Conservation (phyloP, 92 coral and sea anemone species). For the Heliopora coerulea region DNA sequence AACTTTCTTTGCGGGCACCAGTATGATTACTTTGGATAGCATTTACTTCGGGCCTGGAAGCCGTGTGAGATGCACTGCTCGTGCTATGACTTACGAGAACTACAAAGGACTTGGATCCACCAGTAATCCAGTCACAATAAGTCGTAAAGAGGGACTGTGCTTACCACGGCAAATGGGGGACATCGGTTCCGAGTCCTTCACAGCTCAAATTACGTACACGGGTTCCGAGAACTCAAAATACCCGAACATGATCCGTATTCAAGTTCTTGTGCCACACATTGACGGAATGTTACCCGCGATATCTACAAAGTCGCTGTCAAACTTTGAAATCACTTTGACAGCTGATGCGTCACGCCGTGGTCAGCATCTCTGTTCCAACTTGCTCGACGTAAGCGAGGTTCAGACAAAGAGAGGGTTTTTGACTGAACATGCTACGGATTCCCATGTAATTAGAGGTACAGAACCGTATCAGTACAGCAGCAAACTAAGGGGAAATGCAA, state of each 20-base stretch:
- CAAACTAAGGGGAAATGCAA: conserved; percentile 76
- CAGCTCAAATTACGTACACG: conserved; percentile 80
- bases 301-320: conserved; percentile 70
- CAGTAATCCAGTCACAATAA: conserved; percentile 63
- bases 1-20: conserved; percentile 77
- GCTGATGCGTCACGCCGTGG: conserved; percentile 78
- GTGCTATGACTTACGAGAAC: conserved; percentile 71
- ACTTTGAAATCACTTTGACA: conserved; percentile 65
- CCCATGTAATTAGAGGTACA: conserved; percentile 56
- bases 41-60: conserved; percentile 80
- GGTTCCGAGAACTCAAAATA: conserved; percentile 69
- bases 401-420: conserved; percentile 75
- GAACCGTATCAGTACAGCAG: conserved; percentile 86
- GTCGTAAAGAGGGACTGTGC: conserved; percentile 72
- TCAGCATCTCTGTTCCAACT: conserved; percentile 86
- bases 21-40: conserved; percentile 79
- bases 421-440: conserved; percentile 52
- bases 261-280: conserved; percentile 78
- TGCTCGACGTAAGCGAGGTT: conserved; percentile 65
- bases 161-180: conserved; percentile 69
- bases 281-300: conserved; percentile 89
- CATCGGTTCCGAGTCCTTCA: conserved; percentile 82
- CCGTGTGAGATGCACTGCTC: conserved; percentile 81
- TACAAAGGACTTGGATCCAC: conserved; percentile 83
- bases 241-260: conserved; percentile 86